Evolutionary conservation across 2,113 vertebrate genomes (phyloP), one percentile per base, ranked within the genome.

Genomic region (Trochalopteron elliotii): DNA sequence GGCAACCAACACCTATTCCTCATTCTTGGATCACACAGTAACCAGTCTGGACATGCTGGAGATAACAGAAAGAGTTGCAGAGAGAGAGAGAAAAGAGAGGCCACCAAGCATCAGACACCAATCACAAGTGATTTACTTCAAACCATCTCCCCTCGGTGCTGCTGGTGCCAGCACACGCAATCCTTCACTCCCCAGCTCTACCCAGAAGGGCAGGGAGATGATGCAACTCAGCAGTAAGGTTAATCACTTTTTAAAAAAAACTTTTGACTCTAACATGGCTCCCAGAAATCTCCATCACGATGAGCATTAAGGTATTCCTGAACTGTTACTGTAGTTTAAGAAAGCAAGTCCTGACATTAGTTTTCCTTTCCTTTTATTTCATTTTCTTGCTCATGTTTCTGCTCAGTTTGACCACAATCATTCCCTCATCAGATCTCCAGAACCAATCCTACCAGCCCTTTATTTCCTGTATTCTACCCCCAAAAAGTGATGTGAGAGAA

Each of bases 91-190:
- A 65, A 65, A 31, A 83, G 71, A 65, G 76, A 61, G 84, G 75
- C 72, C 90, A 92, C 71, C 83, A 56, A 65, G 55, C 57, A 83
- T 61, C 68, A 93, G 76, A 81, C 83, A 56, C 11, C 19, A 86
- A 55, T 83, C 94, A 83, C 72, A 53, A 69, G 45, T 19, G 47
- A 92, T 90, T 90, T 91, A 53, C 78, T 63, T 92, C 87, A 90
- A 85, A 47, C 8, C 52, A 12, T 50, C 79, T 87, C 39, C 60
- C 68, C 75, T 27, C 5, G 2, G 40, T 8, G 57, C 13, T 72
- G 65, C 82, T 55, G 55, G 45, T 86, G 92, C 78, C 81, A 91
- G 57, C 53, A 79, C 69, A 87, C 17, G 1, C 71, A 57, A 67
- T 7, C 50, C 64, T 49, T 11, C 1, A 0, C 30, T 77, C 42